Evolutionary conservation across 2,113 vertebrate genomes (phyloP).

Genomic region (Macquaria ambigua): DNA sequence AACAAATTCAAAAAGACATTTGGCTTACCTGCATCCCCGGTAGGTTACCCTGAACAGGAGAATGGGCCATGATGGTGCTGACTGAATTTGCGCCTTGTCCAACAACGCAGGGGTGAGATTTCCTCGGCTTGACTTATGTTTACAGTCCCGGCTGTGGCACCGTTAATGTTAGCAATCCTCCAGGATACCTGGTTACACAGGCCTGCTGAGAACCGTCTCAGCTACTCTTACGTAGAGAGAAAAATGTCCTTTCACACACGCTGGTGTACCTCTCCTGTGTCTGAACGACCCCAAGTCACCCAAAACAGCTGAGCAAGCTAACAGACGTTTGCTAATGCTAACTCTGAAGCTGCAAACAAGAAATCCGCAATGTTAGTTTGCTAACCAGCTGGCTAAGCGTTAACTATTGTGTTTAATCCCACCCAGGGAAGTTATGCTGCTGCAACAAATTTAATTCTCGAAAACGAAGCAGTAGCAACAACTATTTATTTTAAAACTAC

Average conservation of each 20-base stretch:
- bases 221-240: not conserved
- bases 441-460: too few relatives aligned
- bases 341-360: constrained; percentile 44
- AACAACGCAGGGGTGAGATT: constrained; percentile 15
- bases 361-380: constrained; percentile 73
- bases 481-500: not conserved
- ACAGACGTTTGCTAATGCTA: constrained; percentile 64
- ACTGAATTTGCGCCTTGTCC: constrained; percentile 35
- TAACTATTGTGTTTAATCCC: constrained; percentile 21
- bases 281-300: constrained; percentile 24
- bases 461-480: not conserved
- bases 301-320: constrained; percentile 71
- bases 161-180: constrained; percentile 27
- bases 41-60: constrained; percentile 92
- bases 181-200: not conserved
- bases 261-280: not conserved
- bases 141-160: constrained; percentile 40
- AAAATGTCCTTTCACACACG: constrained; percentile 12
- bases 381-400: constrained; percentile 29
- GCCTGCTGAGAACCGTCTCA: not conserved
- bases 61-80: constrained; percentile 90
- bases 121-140: constrained; percentile 46
- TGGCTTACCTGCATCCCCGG: constrained; percentile 94
- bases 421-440: not conserved
- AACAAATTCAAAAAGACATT: not conserved